Evolutionary conservation across 2,113 vertebrate genomes (phyloP), one percentile per base, ranked within the genome.

Genomic region (Hemicordylus capensis): DNA sequence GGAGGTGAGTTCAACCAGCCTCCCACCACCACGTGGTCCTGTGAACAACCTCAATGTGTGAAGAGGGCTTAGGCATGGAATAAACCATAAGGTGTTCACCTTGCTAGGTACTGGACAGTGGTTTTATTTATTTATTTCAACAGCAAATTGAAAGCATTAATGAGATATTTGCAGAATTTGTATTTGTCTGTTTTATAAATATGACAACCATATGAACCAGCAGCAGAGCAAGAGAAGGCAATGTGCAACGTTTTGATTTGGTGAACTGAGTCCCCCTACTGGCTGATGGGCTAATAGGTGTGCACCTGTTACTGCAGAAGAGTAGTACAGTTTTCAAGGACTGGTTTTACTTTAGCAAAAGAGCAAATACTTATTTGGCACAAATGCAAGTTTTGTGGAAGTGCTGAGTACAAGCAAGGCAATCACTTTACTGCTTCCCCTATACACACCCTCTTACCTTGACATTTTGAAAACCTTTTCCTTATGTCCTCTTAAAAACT

Each of bases 171-270:
- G 44, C 20, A 46, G 7, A 59, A 28, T 24, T 76, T 66, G 10
- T 56, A 31, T 42, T 44, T n/a, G 42, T 39, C 46, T 76, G 4
- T 39, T 86, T 90, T 67, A 42, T 75, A 72, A 77, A 39, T 86
- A 79, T 69, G 17, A 64, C 17, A 59, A n/a, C 0, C 0, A 7
- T 15, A 66, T 48, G 37, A 4, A 63, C 31, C 20, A n/a, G 31
- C 8, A 22, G 9, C 31, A 39, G 12, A 54, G 26, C n/a, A 70
- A 20, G 51, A 24, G 2, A 1, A 73, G 15, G 3, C 19, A 4
- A 34, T 48, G 37, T 44, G 1, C 0, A 39, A 5, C 1, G 11
- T 56, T 69, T 69, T 31, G 75, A 80, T 37, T 1, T 0, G 0
- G 63, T 20, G 54, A 39, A 14, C 0, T 1, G 77, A 78, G 77